Base-by-base conservation (phyloP, 2,113 vertebrate species). In the Rostratula benghalensis region DNA sequence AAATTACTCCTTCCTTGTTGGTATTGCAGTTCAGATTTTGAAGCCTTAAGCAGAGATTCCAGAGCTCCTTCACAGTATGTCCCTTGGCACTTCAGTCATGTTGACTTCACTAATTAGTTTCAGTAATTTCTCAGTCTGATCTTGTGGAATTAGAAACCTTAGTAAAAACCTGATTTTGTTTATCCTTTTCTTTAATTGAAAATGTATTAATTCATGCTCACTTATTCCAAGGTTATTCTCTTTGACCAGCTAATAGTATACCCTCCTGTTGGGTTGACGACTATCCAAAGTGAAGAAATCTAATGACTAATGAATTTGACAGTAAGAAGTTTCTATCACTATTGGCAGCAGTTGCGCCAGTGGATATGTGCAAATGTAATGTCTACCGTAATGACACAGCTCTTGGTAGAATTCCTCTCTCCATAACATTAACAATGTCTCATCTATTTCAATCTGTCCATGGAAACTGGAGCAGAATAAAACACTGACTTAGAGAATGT, bases 91-190 rank as follows among this genome's bases (percentile, higher is more conserved):
- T 63, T 83, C 69, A 57, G 3, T 75, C 68, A 67, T 59, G 5
- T 71, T 83, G 86, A 65, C 56, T 91, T 35, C 56, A 41, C 54
- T 93, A 92, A 97, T 97, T 94, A 92, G 54, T 50, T 94, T 41
- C 60, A 0, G 1, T 78, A 84, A 93, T 93, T 89, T 78, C 80
- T 92, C 75, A 85, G 64, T 46, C 83, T 94, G 83, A 59, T 90
- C 18, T 60, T 93, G 24, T 63, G 64, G 73, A 89, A 74, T 92
- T 23, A 11, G 41, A 71, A 95, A 81, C 41, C 45, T 80, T 53
- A 83, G 68, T 37, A 63, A 25, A 46, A 68, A 25, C 54, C 37
- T 56, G 73, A 0, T 23, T 77, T 78, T 81, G 67, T 92, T 89
- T 70, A 28, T 70, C 50, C 51, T 69, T 61, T 59, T 37, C 2